A percentile compares a stretch with the other conserved stretches of the same genome.
Evolutionary conservation across 2,888 invertebrate genomes (phyloP).

Genomic region (Platypus cylindrus): DNA sequence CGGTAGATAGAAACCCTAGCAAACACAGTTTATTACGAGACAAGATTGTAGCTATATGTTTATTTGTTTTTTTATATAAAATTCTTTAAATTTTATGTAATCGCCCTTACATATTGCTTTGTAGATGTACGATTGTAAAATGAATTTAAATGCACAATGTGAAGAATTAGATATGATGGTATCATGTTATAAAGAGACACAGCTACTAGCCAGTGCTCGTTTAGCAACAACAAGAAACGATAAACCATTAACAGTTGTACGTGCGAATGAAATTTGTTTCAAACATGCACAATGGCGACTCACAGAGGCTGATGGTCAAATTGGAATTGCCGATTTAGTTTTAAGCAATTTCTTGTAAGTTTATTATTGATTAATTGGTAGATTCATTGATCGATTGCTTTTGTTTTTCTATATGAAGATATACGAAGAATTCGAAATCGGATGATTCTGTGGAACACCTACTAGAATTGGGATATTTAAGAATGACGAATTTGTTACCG

Average conservation of each 20-base stretch:
- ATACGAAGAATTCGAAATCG: slow-evolving; percentile 90
- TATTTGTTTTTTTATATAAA: too few relatives aligned
- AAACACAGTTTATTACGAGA: too few relatives aligned
- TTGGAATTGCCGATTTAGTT: slow-evolving; percentile 92
- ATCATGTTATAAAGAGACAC: slow-evolving; percentile 78
- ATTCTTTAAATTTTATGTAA: too few relatives aligned
- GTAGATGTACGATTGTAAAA: slow-evolving; percentile 79
- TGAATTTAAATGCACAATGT: slow-evolving; percentile 71
- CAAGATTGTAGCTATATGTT: too few relatives aligned
- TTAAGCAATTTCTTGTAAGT: slow-evolving; percentile 85
- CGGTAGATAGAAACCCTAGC: too few relatives aligned
- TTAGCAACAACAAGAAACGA: slow-evolving; percentile 53
- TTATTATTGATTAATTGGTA: too few relatives aligned
- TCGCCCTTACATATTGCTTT: slow-evolving; percentile 6
- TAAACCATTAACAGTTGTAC: slow-evolving; percentile 62
- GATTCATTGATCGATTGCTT: too few relatives aligned
- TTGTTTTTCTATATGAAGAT: slow-evolving; percentile 48
- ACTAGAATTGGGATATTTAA: slow-evolving; percentile 87
- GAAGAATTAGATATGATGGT: slow-evolving; percentile 94
- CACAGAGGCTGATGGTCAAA: slow-evolving; percentile 95
- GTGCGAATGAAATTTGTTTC: slow-evolving; percentile 92
- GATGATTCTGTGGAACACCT: slow-evolving; percentile 97
- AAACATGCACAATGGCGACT: slow-evolving; percentile 96
- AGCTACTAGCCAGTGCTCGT: slow-evolving; percentile 45
- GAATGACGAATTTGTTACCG: slow-evolving; percentile 88